phyloP scores from a whole-genome alignment of 2,797 vertebrate genomes.

The Carcharodon carcharias region DNA sequence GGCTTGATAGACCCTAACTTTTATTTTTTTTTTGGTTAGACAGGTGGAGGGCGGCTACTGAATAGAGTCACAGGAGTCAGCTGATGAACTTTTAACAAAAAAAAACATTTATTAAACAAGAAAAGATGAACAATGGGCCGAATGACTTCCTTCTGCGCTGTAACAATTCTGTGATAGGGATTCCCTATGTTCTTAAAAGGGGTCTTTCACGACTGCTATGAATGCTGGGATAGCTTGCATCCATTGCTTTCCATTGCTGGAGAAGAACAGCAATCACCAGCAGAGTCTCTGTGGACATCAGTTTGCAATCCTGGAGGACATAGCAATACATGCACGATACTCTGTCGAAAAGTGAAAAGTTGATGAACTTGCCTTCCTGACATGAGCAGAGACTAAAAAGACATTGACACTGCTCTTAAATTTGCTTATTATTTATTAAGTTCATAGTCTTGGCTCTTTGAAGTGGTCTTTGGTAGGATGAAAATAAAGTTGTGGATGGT shows the following conservation, averaged over 20 bases:
- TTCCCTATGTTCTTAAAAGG: neutral
- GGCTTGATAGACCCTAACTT: no score
- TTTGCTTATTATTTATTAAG: neutral
- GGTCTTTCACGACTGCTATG: neutral
- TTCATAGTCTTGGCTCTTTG: neutral
- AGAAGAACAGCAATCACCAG: neutral
- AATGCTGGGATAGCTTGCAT: neutral
- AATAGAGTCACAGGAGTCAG: no score
- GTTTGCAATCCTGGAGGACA: neutral
- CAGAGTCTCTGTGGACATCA: neutral
- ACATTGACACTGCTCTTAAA: neutral
- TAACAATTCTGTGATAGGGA: no score
- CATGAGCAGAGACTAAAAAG: neutral
- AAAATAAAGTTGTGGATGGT: neutral
- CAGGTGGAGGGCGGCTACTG: no score
- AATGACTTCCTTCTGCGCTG: no score
- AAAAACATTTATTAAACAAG: no score
- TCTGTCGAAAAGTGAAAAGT: neutral
- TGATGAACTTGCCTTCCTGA: neutral
- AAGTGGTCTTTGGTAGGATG: neutral
- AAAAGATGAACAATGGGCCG: no score
- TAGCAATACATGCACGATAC: neutral
- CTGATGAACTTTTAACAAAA: no score
- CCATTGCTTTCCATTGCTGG: neutral
- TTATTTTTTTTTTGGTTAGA: no score